phyloP scores from a whole-genome alignment of 2,113 vertebrate genomes.

The Xyliphius kryptos region DNA sequence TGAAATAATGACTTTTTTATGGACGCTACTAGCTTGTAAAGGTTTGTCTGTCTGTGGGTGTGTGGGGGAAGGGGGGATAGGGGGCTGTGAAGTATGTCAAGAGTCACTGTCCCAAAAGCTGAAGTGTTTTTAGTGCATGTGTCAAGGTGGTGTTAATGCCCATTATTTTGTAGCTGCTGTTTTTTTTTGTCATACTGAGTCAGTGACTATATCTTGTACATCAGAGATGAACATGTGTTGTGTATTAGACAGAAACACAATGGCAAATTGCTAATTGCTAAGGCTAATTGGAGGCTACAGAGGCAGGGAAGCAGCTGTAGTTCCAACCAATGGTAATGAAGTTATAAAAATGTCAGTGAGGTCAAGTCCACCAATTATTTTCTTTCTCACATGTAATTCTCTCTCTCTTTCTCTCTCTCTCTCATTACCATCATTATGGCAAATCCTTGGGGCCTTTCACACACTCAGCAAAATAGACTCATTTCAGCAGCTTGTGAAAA shows the following conservation, averaged over 20 bases:
- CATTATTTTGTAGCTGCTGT: no score
- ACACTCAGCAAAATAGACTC: constrained; percentile 47
- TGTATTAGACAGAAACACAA: constrained; percentile 12
- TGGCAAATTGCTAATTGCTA: constrained; percentile 10
- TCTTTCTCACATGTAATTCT: constrained; percentile 31
- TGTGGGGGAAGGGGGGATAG: no score
- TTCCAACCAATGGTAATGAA: constrained; percentile 15
- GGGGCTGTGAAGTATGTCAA: no score
- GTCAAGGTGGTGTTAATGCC: no score
- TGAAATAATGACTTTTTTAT: no score
- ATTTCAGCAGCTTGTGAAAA: constrained; percentile 51
- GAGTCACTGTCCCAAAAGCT: no score
- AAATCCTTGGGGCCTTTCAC: constrained; percentile 55
- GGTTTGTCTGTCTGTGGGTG: no score
- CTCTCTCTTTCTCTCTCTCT: constrained; percentile 25
- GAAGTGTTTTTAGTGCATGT: no score
- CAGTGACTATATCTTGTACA: no score
- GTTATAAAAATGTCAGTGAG: constrained; percentile 44
- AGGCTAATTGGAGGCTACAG: constrained; percentile 9
- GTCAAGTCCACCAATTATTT: constrained; percentile 60
- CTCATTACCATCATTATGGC: constrained; percentile 66
- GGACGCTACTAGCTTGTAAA: no score
- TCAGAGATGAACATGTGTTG: constrained; percentile 13
- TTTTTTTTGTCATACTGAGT: no score
- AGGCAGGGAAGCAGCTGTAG: constrained; percentile 7